Base-by-base conservation (phyloP, 1,140 invertebrate species). In the Maniola jurtina region DNA sequence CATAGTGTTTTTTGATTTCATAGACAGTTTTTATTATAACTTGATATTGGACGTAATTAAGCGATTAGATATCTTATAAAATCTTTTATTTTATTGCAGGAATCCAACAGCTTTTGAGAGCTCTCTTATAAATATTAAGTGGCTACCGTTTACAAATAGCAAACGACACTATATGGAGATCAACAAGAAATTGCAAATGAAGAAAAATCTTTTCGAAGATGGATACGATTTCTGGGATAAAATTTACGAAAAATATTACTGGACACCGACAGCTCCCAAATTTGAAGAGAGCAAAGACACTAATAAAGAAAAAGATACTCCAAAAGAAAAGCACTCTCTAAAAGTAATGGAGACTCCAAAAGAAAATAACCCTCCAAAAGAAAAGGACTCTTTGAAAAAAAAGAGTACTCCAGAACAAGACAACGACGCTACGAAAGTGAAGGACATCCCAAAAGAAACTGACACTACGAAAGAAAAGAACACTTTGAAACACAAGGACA, bases 71-170 rank as follows among this genome's bases (percentile, higher is more conserved):
- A 25, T 25, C 25, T 25, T 1, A 25, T 25, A 25, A 25, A 25
- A 25, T 25, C 25, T 25, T 45, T 47, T 48, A 58, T 64, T 67
- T 52, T 60, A 64, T 86, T 83, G 42, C 81, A 90, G 88, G 48
- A 61, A 88, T 54, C 88, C 88, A 47, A 88, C 88, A 34, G 79
- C 75, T 1, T 90, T 73, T 57, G 88, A 90, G 63, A 86, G 83
- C 62, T 59, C 60, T 9, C 59, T 90, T 15, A 73, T 88, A 10
- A 69, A 77, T 2, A 58, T 77, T 11, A 83, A 83, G 70, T 90
- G 88, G 88, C 66, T 59, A 36, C 76, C 76, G 11, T 88, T 80
- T 50, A 81, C 76, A 6, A 80, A 80, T 40, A 61, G 82, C 34
- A 66, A 77, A 14, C 71, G 57, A 25, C 73, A 83, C n/a, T 88